Percentiles rank a stretch among this genome's conserved stretches.
phyloP scores from a whole-genome alignment of 2,888 invertebrate species.

The Belgica antarctica region DNA sequence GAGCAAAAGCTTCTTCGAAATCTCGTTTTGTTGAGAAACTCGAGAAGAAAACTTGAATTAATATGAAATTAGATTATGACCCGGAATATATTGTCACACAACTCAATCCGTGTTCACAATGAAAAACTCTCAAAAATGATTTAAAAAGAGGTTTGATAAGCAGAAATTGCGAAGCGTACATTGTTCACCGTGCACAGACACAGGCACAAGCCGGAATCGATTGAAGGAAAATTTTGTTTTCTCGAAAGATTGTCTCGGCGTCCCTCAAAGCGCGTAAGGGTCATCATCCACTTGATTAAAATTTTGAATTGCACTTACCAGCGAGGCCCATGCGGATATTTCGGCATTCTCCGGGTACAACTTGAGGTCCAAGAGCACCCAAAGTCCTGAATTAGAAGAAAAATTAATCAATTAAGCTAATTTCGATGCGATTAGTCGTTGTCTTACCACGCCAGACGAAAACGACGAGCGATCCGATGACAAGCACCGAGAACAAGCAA shows the following conservation, averaged over 20 bases:
- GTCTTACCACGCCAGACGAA: constrained; percentile 80
- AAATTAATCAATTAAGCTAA: neutral
- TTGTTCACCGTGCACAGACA: neutral
- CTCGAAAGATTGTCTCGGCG: constrained; percentile 1
- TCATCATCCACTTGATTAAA: neutral
- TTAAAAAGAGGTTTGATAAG: constrained; percentile 3
- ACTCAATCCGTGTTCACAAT: neutral
- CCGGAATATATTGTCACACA: constrained; percentile 12
- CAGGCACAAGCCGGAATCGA: neutral
- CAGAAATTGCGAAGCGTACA: neutral
- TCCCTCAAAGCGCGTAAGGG: neutral
- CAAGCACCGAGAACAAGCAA: constrained; percentile 79
- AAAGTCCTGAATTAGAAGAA: constrained; percentile 50
- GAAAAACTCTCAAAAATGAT: neutral
- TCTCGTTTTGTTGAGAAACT: neutral
- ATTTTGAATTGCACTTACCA: constrained; percentile 67
- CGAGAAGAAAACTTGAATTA: constrained; percentile 38
- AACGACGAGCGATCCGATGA: constrained; percentile 80
- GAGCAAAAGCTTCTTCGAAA: constrained; percentile 14
- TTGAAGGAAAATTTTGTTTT: constrained; percentile 6
- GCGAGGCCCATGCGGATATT: constrained; percentile 72
- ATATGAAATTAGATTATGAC: constrained; percentile 40
- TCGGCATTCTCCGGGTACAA: constrained; percentile 69
- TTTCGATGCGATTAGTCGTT: neutral
- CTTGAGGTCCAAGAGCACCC: constrained; percentile 77